phyloP scores from a whole-genome alignment of 2,888 invertebrate species.

The Teinopalpus imperialis region DNA sequence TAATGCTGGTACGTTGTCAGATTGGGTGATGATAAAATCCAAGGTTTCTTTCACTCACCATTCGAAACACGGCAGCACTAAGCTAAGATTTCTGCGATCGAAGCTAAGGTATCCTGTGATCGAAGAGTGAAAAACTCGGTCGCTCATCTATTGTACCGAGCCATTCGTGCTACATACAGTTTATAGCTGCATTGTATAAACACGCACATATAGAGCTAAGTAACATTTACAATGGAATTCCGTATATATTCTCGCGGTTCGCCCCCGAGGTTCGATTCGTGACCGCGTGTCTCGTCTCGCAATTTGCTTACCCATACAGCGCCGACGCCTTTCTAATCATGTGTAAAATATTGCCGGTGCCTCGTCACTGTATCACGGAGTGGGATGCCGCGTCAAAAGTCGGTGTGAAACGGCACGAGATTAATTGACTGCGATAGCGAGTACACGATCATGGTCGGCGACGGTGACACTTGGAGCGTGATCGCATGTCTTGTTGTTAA shows the following conservation, averaged over 20 bases:
- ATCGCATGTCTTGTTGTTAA: slow-evolving; percentile 25
- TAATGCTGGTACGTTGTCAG: too few species aligned
- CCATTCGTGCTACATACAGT: too few species aligned
- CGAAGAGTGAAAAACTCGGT: too few species aligned
- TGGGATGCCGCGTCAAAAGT: slow-evolving; percentile 69
- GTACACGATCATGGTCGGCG: slow-evolving; percentile 56
- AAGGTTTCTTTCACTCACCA: too few species aligned
- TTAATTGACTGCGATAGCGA: slow-evolving; percentile 66
- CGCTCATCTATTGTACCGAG: too few species aligned
- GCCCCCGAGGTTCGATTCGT: slow-evolving; percentile 77
- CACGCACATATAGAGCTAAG: too few species aligned
- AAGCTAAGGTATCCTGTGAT: too few species aligned
- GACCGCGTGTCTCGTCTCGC: slow-evolving; percentile 76
- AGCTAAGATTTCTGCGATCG: too few species aligned
- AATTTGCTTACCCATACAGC: slow-evolving; percentile 81
- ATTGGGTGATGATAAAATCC: too few species aligned
- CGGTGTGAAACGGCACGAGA: slow-evolving; percentile 56
- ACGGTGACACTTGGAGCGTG: slow-evolving; percentile 35
- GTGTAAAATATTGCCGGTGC: slow-evolving; percentile 77
- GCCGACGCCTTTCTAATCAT: slow-evolving; percentile 74
- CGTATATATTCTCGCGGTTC: slow-evolving; percentile 72
- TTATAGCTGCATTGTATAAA: too few species aligned
- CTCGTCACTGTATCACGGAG: slow-evolving; percentile 67
- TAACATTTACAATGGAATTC: slow-evolving; percentile 77
- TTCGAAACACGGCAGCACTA: too few species aligned